Percentiles rank a stretch among this genome's conserved stretches.
These are phyloP conservation scores for Sebastiscus tertius DNA, from an alignment of 2,797 vertebrate species.

Conservation along the genomic window DNA sequence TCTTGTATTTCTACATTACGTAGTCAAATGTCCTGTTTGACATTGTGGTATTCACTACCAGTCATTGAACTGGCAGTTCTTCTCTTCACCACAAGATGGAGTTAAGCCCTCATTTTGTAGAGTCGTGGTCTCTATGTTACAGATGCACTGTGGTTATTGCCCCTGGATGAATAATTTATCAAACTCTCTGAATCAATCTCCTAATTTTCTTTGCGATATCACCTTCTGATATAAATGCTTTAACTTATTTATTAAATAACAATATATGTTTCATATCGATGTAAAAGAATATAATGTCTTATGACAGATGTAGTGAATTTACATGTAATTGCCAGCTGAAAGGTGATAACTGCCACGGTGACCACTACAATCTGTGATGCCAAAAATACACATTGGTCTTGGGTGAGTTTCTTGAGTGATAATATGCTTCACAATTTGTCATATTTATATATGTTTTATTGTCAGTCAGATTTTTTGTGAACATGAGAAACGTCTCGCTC, in stretches of 20 bases:
- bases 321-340: not conserved
- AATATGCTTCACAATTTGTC: not conserved
- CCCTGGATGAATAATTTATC: not conserved
- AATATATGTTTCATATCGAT: not conserved
- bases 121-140: fast-evolving
- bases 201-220: not conserved
- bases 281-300: not conserved
- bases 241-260: not conserved
- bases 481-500: not conserved
- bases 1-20: not conserved
- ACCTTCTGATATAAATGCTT: not conserved
- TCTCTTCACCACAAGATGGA: conserved; percentile 60
- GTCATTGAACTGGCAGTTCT: not conserved
- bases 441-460: not conserved
- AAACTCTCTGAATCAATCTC: not conserved
- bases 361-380: not conserved
- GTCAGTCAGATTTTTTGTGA: not conserved
- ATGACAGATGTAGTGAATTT: not conserved
- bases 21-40: not conserved
- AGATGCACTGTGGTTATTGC: fast-evolving
- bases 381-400: not conserved
- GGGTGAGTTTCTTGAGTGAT: not conserved
- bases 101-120: not conserved
- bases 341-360: not conserved
- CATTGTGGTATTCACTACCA: fast-evolving